These are phyloP conservation scores for Gasterosteus nipponicus DNA, from an alignment of 2,113 vertebrate species.

Conservation along the genomic window DNA sequence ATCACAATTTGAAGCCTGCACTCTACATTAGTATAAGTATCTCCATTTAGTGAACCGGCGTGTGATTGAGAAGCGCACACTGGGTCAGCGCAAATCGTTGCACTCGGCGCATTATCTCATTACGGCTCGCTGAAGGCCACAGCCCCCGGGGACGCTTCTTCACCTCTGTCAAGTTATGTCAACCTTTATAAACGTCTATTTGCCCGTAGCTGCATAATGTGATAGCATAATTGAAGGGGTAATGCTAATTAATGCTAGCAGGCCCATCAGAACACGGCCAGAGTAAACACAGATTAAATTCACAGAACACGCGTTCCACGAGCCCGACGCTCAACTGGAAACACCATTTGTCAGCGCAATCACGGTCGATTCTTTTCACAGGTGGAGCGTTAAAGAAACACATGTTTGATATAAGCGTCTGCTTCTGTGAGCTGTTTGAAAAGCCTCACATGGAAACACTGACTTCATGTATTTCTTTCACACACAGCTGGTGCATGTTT, in stretches of 20 bases:
- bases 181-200: conserved; percentile 57
- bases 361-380: conserved; percentile 53
- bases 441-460: conserved; percentile 61
- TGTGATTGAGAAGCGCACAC: conserved; percentile 22
- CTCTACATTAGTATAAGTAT: not conserved
- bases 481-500: conserved; percentile 75
- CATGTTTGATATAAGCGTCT: conserved; percentile 56
- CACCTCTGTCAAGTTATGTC: conserved; percentile 62
- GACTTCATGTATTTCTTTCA: conserved; percentile 68
- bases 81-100: conserved; percentile 41
- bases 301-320: conserved; percentile 30
- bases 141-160: conserved; percentile 46
- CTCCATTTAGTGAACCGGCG: conserved; percentile 17
- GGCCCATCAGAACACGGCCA: conserved; percentile 46
- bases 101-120: conserved; percentile 50
- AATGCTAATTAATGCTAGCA: conserved; percentile 69
- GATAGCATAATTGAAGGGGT: conserved; percentile 33
- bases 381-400: conserved; percentile 36
- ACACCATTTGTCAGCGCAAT: conserved; percentile 53
- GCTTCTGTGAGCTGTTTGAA: conserved; percentile 56
- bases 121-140: conserved; percentile 40
- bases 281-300: conserved; percentile 59
- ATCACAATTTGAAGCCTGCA: not conserved
- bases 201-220: conserved; percentile 34
- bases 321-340: conserved; percentile 60